These are phyloP conservation scores for Taphrorychus bicolor DNA, from an alignment of 2,888 invertebrate species.

Conservation along the genomic window DNA sequence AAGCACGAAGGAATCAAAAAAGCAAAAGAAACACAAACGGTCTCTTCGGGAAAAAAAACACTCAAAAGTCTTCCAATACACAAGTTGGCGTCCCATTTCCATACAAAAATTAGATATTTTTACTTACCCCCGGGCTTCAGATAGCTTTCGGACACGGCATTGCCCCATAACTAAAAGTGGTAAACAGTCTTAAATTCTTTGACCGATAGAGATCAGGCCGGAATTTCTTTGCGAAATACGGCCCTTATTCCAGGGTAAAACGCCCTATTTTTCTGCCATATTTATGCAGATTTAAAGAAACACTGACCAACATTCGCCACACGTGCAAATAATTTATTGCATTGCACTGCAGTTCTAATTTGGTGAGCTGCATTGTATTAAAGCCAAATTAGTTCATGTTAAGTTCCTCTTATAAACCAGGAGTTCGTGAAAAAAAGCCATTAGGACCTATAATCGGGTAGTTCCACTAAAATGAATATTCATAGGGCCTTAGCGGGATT, in stretches of 20 bases:
- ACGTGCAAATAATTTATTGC: neutral
- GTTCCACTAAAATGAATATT: conserved; percentile 15
- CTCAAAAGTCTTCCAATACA: too few relatives aligned
- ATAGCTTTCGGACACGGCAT: conserved; percentile 18
- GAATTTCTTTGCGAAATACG: neutral
- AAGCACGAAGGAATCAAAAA: too few relatives aligned
- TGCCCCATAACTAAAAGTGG: conserved; percentile 12
- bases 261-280: neutral
- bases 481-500: conserved; percentile 11
- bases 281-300: neutral
- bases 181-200: conserved; percentile 25
- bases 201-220: conserved; percentile 2
- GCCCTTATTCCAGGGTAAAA: neutral
- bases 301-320: neutral
- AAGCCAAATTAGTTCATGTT: neutral
- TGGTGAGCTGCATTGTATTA: neutral
- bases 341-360: neutral
- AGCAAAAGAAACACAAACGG: too few relatives aligned
- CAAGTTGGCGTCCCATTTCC: too few relatives aligned
- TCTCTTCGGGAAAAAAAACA: too few relatives aligned
- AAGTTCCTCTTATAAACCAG: conserved; percentile 1
- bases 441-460: conserved; percentile 6
- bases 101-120: conserved; percentile 24
- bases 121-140: neutral
- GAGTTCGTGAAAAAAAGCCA: conserved; percentile 7